Evolutionary conservation across 2,113 vertebrate species (phyloP).

Genomic region (Nanorana parkeri): DNA sequence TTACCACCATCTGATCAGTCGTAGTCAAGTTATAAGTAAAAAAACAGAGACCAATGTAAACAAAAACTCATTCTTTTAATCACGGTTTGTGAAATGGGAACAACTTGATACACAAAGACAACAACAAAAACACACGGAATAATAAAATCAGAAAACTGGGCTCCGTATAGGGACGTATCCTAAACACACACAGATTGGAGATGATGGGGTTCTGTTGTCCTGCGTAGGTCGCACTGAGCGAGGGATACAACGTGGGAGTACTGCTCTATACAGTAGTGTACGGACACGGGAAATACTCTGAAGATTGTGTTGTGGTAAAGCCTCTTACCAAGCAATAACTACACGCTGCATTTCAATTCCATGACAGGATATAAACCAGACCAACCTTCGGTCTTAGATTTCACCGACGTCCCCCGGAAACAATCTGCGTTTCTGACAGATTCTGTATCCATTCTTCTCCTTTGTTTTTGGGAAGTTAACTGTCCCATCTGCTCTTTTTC

Average conservation of each 20-base stretch:
- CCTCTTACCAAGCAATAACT: background rate
- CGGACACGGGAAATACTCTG: background rate
- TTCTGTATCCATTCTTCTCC: background rate
- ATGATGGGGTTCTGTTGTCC: background rate
- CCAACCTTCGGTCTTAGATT: constrained; percentile 15
- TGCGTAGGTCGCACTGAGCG: background rate
- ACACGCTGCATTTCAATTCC: background rate
- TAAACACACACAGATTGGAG: constrained; percentile 24
- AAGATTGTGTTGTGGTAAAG: background rate
- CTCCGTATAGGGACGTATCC: background rate
- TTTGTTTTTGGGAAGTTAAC: constrained; percentile 74
- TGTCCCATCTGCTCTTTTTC: constrained; percentile 98
- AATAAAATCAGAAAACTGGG: constrained; percentile 37
- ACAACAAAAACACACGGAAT: constrained; percentile 19
- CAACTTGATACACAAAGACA: constrained; percentile 3
- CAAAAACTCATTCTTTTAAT: constrained; percentile 30
- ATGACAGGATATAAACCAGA: background rate
- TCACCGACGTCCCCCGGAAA: background rate
- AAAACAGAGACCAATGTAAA: background rate
- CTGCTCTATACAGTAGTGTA: constrained; percentile 31
- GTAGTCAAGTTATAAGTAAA: no score
- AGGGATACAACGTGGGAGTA: background rate
- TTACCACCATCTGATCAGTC: no score
- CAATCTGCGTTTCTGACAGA: constrained; percentile 39
- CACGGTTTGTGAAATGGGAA: constrained; percentile 37